These are phyloP conservation scores for Dendropsophus ebraccatus DNA, from an alignment of 2,113 vertebrate species.

Conservation along the genomic window DNA sequence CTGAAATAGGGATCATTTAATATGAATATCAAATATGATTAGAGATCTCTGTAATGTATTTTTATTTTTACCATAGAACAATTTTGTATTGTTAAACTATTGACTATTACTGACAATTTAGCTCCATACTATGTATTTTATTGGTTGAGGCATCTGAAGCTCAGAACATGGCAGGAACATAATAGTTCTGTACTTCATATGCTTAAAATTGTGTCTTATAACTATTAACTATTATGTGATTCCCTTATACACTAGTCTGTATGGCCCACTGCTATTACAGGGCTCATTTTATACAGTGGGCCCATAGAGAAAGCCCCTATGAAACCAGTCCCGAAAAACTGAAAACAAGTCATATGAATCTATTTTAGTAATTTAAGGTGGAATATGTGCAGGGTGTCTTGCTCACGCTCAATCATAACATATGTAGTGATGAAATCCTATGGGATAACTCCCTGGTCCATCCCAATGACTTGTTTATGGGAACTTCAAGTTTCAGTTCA, in stretches of 20 bases:
- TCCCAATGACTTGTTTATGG: background rate
- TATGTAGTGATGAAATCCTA: conserved; percentile 1
- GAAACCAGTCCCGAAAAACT: too few relatives aligned
- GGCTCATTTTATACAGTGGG: background rate
- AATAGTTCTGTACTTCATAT: background rate
- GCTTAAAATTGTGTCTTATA: too few relatives aligned
- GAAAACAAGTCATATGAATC: background rate
- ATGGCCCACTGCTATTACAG: background rate
- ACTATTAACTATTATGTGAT: too few relatives aligned
- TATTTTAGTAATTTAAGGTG: background rate
- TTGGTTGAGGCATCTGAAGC: background rate
- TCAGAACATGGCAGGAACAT: background rate
- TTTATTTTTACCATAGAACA: background rate
- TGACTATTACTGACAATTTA: background rate
- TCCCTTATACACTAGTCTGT: background rate
- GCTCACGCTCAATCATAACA: background rate
- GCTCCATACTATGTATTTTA: background rate
- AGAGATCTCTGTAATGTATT: background rate
- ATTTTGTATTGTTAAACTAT: too few relatives aligned
- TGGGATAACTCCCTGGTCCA: background rate
- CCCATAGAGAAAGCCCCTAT: background rate
- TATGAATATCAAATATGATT: too few relatives aligned
- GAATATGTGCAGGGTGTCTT: background rate
- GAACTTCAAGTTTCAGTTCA: background rate
- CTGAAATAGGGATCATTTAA: background rate